phyloP scores from a whole-genome alignment of 2,113 vertebrate genomes.

The Nanger granti region DNA sequence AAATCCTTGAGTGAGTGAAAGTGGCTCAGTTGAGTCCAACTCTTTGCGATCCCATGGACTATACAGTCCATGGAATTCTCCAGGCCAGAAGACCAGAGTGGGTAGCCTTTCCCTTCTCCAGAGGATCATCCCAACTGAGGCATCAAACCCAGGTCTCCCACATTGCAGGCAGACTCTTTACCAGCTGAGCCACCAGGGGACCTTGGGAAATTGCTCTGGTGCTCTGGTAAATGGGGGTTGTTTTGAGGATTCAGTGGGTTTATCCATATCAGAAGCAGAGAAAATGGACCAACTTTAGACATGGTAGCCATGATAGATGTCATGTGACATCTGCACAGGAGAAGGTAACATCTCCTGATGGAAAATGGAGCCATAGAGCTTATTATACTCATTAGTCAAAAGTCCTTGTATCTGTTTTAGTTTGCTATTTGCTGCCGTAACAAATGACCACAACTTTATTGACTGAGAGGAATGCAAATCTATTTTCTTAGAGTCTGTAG shows the following conservation, averaged over 20 bases:
- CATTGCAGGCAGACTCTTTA: not conserved
- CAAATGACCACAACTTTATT: not conserved
- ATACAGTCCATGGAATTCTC: not conserved
- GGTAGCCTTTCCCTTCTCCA: not conserved
- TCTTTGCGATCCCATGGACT: not conserved
- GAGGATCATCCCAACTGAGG: not conserved
- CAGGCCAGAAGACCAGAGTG: not conserved
- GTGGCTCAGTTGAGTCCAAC: not conserved
- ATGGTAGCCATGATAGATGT: not conserved
- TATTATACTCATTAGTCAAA: not conserved
- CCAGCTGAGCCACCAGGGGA: not conserved
- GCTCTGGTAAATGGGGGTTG: not conserved
- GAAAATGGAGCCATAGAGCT: not conserved
- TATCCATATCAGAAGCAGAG: constrained; percentile 5
- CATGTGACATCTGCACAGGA: not conserved
- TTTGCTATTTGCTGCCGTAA: not conserved
- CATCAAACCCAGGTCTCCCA: not conserved
- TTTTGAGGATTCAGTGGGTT: not conserved
- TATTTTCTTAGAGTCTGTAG: constrained; percentile 1
- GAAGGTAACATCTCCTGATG: not conserved
- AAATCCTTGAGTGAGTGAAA: not conserved
- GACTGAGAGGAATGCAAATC: not conserved
- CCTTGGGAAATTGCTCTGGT: not conserved
- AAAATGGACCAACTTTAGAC: not conserved
- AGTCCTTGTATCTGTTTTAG: not conserved